Evolutionary conservation across 1,140 invertebrate species (phyloP), one percentile per base, ranked within the genome.

Genomic region (Choristoneura fumiferana): DNA sequence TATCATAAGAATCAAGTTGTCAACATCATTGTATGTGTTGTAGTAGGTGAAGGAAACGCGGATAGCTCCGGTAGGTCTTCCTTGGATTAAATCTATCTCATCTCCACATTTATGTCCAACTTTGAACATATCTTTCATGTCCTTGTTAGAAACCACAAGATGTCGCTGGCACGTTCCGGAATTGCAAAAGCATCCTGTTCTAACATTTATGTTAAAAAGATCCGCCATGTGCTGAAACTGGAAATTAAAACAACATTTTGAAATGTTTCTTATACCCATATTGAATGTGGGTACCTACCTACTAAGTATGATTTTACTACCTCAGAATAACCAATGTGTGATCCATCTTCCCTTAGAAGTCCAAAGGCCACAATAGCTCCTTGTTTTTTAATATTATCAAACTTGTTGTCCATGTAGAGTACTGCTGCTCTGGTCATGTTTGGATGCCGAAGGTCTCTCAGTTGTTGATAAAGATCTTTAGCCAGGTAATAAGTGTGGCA

Each of bases 171-270:
- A 99, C 4, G 97, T 96, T 13, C 98, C 98, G 4, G 97, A 95
- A 90, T 99, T 99, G 82, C 98, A 99, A 80, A 98, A 98, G 83
- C 98, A 99, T 0, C 98, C 98, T 1, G 96, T 98, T 67, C 98
- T 91, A 12, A 99, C 76, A 71, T 95, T 94, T 55, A 99, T 95
- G 59, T 95, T 94, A 79, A 97, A 94, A 14, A 98, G 78, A 62
- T 96, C 94, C 0, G 97, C 95, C 89, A 99, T 94, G 69, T 97
- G 95, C 58, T 96, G 92, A 14, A 99, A 95, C 95, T 96, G 79
- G 57, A 91, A 90, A 67, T 56, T 12, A 29, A 29, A 29, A 29
- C 6, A 29, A 3, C 2, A 6, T 29, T 29, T n/a, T n/a, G n/a
- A n/a, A n/a, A n/a, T n/a, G n/a, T n/a, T n/a, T n/a, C n/a, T n/a